Conservation (phyloP, 2,113 vertebrate genomes). For the Cairina moschata region DNA sequence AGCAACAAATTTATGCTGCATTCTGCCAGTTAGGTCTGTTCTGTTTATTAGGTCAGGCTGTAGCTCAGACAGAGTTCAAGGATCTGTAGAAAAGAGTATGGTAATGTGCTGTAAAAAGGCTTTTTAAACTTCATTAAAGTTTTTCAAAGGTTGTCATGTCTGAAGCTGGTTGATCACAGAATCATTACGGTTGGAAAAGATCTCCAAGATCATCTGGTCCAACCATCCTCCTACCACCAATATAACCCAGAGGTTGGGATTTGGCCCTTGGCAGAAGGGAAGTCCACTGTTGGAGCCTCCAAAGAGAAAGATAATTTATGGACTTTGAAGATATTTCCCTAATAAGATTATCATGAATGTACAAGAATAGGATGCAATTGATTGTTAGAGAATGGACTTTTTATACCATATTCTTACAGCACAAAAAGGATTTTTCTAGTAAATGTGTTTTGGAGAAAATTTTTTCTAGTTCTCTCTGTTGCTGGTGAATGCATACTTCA, state of each 20-base stretch:
- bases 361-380: not conserved
- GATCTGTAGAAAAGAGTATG: not conserved
- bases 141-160: rapidly evolving
- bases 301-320: not conserved
- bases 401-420: not conserved
- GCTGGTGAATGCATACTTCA: not conserved
- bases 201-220: too few relatives aligned
- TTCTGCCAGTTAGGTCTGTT: not conserved
- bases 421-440: not conserved
- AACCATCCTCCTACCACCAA: too few relatives aligned
- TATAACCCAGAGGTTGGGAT: not conserved
- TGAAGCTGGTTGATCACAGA: not conserved
- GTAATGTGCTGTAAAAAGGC: not conserved
- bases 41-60: constrained; percentile 16
- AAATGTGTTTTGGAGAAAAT: not conserved
- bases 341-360: not conserved
- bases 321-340: not conserved
- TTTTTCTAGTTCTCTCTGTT: not conserved
- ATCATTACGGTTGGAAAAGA: too few relatives aligned
- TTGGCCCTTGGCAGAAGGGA: not conserved
- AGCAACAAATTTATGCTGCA: not conserved
- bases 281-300: not conserved
- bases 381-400: not conserved
- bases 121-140: not conserved
- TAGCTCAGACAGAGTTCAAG: not conserved